phyloP scores from a whole-genome alignment of 1,140 invertebrate species.

The Meteorus sp. region DNA sequence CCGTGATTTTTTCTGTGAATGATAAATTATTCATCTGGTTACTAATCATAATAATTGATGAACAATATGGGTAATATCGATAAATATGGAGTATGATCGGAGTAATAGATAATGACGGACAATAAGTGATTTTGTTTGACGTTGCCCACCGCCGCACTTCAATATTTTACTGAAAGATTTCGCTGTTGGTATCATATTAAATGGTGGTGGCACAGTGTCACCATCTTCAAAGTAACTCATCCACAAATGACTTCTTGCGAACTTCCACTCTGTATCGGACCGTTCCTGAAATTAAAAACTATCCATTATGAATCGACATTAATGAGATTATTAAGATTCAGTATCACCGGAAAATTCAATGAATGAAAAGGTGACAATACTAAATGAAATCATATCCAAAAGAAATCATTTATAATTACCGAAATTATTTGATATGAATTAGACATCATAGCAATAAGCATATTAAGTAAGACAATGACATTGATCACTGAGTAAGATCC shows the following conservation, averaged over 20 bases:
- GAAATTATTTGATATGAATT: slow-evolving; percentile 93
- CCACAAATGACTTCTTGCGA: slow-evolving; percentile 86
- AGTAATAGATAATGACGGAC: no score
- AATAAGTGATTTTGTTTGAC: slow-evolving; percentile 65
- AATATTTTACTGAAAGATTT: slow-evolving; percentile 66
- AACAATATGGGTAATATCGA: neutral
- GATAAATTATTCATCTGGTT: neutral
- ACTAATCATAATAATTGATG: neutral
- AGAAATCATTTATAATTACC: slow-evolving; percentile 57
- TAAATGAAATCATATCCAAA: neutral
- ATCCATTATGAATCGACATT: slow-evolving; percentile 8
- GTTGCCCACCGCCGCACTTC: slow-evolving; percentile 51
- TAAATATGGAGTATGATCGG: neutral
- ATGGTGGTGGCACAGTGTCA: slow-evolving; percentile 81
- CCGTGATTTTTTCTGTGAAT: slow-evolving; percentile 69
- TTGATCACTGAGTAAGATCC: slow-evolving; percentile 90
- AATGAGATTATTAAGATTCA: neutral
- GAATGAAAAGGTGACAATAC: neutral
- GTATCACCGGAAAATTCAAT: no score
- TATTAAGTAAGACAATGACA: slow-evolving; percentile 89
- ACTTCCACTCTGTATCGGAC: slow-evolving; percentile 91
- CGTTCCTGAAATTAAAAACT: slow-evolving; percentile 66
- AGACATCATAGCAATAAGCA: slow-evolving; percentile 96
- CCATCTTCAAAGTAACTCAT: slow-evolving; percentile 91
- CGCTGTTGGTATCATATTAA: slow-evolving; percentile 82